Evolutionary conservation across 2,797 vertebrate species (phyloP).

Genomic region (Sebastolobus alascanus): DNA sequence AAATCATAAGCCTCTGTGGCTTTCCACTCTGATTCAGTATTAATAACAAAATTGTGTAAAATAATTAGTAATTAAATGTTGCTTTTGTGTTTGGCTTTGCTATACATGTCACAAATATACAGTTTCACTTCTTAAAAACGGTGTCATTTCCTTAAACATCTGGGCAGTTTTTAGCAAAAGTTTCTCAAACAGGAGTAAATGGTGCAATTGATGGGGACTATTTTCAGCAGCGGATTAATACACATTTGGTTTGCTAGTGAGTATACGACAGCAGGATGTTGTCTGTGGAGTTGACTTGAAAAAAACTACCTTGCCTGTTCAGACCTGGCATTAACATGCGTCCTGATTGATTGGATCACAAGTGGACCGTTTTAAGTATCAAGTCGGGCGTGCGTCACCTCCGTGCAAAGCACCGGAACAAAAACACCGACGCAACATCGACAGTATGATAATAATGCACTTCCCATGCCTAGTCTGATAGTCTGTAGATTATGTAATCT

Average conservation of each 20-base stretch:
- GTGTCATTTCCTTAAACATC: not conserved
- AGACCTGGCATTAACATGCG: too few species aligned
- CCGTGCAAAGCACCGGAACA: too few species aligned
- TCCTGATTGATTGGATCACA: too few species aligned
- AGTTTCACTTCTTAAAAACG: not conserved
- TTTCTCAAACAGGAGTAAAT: not conserved
- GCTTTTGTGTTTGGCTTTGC: constrained; percentile 13
- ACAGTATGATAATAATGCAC: too few species aligned
- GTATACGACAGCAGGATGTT: not conserved
- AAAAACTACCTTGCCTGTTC: not conserved
- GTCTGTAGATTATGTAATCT: too few species aligned
- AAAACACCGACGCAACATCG: accelerated
- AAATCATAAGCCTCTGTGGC: constrained; percentile 31
- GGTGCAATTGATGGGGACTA: not conserved
- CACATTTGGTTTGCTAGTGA: not conserved
- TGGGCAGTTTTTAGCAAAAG: not conserved
- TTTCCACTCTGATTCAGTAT: constrained; percentile 10
- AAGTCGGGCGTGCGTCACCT: too few species aligned
- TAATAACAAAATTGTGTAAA: too few species aligned
- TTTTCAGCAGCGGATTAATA: not conserved
- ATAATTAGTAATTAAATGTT: not conserved
- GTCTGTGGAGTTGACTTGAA: not conserved
- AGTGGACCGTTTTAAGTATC: too few species aligned
- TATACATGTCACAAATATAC: not conserved
- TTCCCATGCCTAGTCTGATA: too few species aligned